Evolutionary conservation across 1,140 invertebrate species (phyloP), one percentile per base, ranked within the genome.

Genomic region (Lepidurus couesii): DNA sequence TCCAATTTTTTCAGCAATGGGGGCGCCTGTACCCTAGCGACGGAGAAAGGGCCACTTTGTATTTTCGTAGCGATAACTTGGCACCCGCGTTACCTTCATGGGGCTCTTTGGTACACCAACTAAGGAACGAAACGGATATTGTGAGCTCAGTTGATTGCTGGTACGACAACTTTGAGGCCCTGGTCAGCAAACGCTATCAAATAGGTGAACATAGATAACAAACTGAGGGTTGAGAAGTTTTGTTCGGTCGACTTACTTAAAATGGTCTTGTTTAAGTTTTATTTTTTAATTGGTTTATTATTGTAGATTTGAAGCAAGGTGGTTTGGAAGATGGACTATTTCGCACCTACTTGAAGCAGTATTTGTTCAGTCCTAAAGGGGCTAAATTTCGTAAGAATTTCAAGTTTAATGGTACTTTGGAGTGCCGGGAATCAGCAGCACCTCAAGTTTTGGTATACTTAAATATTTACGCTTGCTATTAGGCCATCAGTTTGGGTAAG

Each of bases 341-440:
- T 82, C 83, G 86, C 44, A 80, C 83, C 45, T 91, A 90, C 82
- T 83, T 93, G 16, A 90, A 90, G 1, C 90, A 90, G 84, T 94
- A 92, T 84, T 83, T 93, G 24, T 90, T 88, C 81, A 92, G 91
- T 83, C 87, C 87, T 5, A 82, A 83, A 24, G 91, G 92, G 10
- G 90, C 90, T 42, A 90, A 88, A 80, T 92, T 88, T 84, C 89
- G 90, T 83, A 84, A 86, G 43, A 91, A 90, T 82, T 91, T 93
- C 83, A 87, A 86, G 79, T 92, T 93, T 82, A 82, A 84, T 11
- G 83, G 85, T 7, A 86, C 88, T 7, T 82, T 92, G 21, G 85
- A 85, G 8, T 93, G 92, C 83, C 91, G 91, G 2, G 77, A 86
- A 77, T 86, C 84, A 9, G 8, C n/a, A n/a, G 84, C 88, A 6